Conservation (phyloP, 2,113 vertebrate genomes). For the Megatriorchis doriae region DNA sequence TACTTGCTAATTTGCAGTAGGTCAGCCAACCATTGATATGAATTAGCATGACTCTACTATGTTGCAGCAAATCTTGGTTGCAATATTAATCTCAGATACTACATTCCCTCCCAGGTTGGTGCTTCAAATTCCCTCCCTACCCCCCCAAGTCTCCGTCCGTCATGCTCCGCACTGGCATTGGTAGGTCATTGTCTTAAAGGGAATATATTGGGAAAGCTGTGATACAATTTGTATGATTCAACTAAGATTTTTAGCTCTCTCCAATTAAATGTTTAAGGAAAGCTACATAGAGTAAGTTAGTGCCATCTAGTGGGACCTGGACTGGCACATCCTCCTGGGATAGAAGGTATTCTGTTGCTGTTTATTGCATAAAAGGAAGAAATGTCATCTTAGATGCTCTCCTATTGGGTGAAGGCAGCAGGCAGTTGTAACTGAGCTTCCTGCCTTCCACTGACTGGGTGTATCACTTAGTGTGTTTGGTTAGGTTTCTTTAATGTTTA, state of each 20-base stretch:
- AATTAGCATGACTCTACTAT: slow-evolving; percentile 51
- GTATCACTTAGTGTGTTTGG: background rate
- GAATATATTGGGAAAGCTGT: slow-evolving; percentile 48
- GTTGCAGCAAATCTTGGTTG: slow-evolving; percentile 46
- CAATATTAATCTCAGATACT: slow-evolving; percentile 63
- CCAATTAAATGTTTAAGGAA: slow-evolving; percentile 4
- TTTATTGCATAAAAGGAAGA: slow-evolving; percentile 69
- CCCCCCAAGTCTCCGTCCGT: slow-evolving; percentile 59
- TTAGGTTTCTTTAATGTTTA: slow-evolving; percentile 1
- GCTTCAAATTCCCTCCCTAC: slow-evolving; percentile 63
- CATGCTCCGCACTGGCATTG: slow-evolving; percentile 57
- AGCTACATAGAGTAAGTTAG: slow-evolving; percentile 18
- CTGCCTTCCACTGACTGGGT: background rate
- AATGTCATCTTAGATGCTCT: slow-evolving; percentile 56
- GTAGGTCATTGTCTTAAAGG: slow-evolving; percentile 45
- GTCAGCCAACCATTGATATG: slow-evolving; percentile 5
- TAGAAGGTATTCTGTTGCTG: slow-evolving; percentile 43
- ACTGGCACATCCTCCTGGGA: slow-evolving; percentile 21
- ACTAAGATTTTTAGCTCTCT: slow-evolving; percentile 10
- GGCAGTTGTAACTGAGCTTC: slow-evolving; percentile 33
- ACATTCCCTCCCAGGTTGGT: slow-evolving; percentile 60
- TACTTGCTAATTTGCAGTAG: slow-evolving; percentile 7
- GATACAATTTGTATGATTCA: slow-evolving; percentile 37
- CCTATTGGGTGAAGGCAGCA: slow-evolving; percentile 26
- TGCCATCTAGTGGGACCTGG: slow-evolving; percentile 72